Conservation (phyloP, 2,888 invertebrate species). For the Fragum whitleyi region DNA sequence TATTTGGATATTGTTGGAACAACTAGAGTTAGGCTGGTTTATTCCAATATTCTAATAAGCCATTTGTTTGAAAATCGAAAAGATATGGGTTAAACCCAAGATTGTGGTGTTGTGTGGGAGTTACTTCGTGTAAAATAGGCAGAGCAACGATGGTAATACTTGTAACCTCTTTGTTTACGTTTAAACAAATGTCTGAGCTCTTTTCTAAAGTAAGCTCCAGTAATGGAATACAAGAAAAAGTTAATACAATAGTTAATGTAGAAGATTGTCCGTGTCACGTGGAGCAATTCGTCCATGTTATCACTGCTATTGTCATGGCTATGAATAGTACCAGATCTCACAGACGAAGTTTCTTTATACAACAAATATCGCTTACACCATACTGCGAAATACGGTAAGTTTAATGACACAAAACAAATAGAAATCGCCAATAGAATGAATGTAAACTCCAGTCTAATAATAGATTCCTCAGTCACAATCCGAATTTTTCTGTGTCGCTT, state of each 20-base stretch:
- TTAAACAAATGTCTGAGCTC: constrained; percentile 76
- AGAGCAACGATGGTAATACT: constrained; percentile 65
- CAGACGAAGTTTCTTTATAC: constrained; percentile 33
- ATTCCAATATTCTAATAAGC: too few species aligned
- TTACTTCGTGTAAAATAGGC: constrained; percentile 67
- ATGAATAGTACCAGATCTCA: constrained; percentile 12
- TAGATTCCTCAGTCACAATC: constrained; percentile 76
- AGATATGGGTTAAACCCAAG: constrained; percentile 66
- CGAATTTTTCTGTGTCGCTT: constrained; percentile 68
- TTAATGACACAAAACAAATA: constrained; percentile 81
- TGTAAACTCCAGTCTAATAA: constrained; percentile 82
- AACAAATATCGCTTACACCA: constrained; percentile 76
- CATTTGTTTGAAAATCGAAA: too few species aligned
- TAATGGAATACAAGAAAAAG: constrained; percentile 81
- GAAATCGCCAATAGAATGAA: constrained; percentile 81
- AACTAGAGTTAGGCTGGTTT: too few species aligned
- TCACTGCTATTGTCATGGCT: constrained; percentile 44
- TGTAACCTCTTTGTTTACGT: constrained; percentile 66
- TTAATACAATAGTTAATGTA: constrained; percentile 82
- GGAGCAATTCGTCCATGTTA: constrained; percentile 63
- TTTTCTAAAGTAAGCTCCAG: constrained; percentile 80
- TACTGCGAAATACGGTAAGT: constrained; percentile 81
- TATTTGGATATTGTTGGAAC: too few species aligned
- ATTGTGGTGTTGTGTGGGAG: constrained; percentile 69
- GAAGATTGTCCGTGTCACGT: constrained; percentile 78